Evolutionary conservation across 2,888 invertebrate genomes (phyloP).

Genomic region (Coenonympha arcania): DNA sequence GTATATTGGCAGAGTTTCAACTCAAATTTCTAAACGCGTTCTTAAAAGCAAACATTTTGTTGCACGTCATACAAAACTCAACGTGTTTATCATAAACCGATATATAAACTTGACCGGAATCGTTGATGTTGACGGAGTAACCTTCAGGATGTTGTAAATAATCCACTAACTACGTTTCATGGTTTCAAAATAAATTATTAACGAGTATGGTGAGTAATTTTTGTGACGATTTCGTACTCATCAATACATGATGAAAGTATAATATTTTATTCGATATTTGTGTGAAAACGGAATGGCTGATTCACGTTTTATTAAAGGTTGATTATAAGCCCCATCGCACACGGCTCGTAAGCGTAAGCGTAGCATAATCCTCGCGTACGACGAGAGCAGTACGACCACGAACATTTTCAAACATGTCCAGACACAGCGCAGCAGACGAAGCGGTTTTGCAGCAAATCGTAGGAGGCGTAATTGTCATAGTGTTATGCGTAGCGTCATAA

Average conservation of each 20-base stretch:
- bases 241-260: no score
- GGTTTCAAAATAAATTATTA: not conserved
- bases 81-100: conserved; percentile 32
- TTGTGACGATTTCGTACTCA: not conserved
- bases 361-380: no score
- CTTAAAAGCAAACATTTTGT: conserved; percentile 34
- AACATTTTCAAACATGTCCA: no score
- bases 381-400: no score
- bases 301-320: conserved; percentile 18
- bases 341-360: no score
- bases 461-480: no score
- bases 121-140: conserved; percentile 17
- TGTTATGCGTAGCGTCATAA: no score
- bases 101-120: conserved; percentile 21
- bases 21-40: conserved; percentile 50
- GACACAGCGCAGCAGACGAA: no score
- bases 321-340: no score
- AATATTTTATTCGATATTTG: no score
- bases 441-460: no score
- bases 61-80: conserved; percentile 21
- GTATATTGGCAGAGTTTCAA: conserved; percentile 60
- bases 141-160: conserved; percentile 4
- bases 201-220: not conserved
- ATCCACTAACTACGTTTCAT: not conserved
- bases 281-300: no score